Base-by-base conservation (phyloP, 2,888 invertebrate species). In the Meteorus cinctellus region DNA sequence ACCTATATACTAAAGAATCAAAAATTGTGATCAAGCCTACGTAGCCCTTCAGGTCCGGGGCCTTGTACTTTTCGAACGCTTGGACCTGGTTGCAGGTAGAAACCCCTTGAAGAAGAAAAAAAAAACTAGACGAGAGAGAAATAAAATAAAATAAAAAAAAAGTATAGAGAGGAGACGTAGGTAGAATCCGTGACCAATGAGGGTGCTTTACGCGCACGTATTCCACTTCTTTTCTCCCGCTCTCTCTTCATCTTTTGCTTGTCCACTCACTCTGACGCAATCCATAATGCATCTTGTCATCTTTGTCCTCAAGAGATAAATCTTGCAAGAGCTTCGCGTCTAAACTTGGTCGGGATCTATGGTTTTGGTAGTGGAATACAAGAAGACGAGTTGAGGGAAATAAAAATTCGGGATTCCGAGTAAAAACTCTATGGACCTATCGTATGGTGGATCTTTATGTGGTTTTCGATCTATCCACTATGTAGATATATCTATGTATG, bases 31-130 rank as follows among this genome's bases (percentile, higher is more conserved):
- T 74, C 62, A 31, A 41, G 31, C 62, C 63, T 34, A 60, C 59
- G 59, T 60, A 41, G 41, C 41, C 41, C 41, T 41, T 41, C 41
- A 10, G 2, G 41, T 10, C 41, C 41, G 71, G 73, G 65, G 78
- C 78, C 78, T 79, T 76, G 79, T 81, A 81, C 83, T 79, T 71
- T 78, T 76, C 79, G 79, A 66, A 34, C 76, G 76, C 75, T 67
- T 80, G 81, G 81, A 77, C 78, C 81, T 79, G 79, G 80, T 77
- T 81, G 82, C 86, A 85, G 85, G 85, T 83, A 85, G 81, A 74
- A 80, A 69, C 72, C 68, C 72, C 78, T 79, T 76, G 74, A 80
- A 81, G 45, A 72, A 36, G 24, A 41, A 72, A 68, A 74, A 74
- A 63, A 51, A 66, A 31, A 51, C 34, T 34, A 60, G 51, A 62